phyloP scores from a whole-genome alignment of 2,797 vertebrate genomes.

The Sebastolobus altivelis region DNA sequence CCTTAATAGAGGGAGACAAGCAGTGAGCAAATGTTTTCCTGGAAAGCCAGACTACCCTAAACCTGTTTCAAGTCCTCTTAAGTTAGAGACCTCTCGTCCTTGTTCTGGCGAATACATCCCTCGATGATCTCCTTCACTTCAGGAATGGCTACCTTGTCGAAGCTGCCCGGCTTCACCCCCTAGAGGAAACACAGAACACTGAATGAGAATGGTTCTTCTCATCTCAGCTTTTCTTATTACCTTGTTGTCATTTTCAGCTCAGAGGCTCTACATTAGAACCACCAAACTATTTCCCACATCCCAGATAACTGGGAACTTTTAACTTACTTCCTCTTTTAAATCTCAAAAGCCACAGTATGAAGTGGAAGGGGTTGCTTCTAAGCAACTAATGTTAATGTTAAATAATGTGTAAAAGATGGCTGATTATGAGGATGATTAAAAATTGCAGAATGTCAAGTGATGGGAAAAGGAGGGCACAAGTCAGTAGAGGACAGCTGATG shows the following conservation, averaged over 20 bases:
- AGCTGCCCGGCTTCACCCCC: slow-evolving; percentile 99
- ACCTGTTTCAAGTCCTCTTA: neutral
- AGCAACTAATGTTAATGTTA: neutral
- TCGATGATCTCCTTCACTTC: slow-evolving; percentile 99
- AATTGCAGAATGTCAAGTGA: slow-evolving; percentile 8
- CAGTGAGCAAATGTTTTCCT: slow-evolving; percentile 31
- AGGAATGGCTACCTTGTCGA: slow-evolving; percentile 99
- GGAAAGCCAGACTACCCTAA: neutral
- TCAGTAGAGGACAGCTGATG: neutral
- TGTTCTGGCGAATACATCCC: slow-evolving; percentile 98
- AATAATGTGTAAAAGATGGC: neutral
- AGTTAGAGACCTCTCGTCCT: slow-evolving; percentile 92
- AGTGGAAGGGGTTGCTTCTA: neutral
- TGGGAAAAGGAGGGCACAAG: neutral
- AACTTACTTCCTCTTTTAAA: slow-evolving; percentile 16
- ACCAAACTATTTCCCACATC: neutral
- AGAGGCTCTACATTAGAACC: neutral
- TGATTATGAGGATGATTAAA: neutral
- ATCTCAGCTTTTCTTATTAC: neutral
- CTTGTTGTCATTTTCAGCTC: neutral
- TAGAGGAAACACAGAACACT: slow-evolving; percentile 83
- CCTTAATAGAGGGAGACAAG: slow-evolving; percentile 72
- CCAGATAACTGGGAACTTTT: neutral
- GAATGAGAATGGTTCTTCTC: slow-evolving; percentile 66
- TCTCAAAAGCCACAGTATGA: neutral